These are phyloP conservation scores for Drosophila borealis DNA, from an alignment of 2,888 invertebrate genomes.

Conservation along the genomic window DNA sequence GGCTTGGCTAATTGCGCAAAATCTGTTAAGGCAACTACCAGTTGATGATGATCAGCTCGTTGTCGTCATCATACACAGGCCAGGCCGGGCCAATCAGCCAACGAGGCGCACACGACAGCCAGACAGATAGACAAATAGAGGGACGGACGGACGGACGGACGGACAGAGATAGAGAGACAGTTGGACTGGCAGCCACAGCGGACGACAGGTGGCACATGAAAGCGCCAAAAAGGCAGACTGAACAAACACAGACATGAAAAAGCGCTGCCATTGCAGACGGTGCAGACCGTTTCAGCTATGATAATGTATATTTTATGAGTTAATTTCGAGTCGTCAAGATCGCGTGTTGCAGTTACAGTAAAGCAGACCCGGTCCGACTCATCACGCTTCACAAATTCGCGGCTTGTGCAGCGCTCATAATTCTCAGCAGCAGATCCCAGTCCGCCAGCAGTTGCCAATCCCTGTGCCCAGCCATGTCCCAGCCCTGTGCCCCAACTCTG, in stretches of 20 bases:
- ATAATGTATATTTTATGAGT: conserved; percentile 81
- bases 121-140: conserved; percentile 1
- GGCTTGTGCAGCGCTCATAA: conserved; percentile 69
- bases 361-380: conserved; percentile 53
- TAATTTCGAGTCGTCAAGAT: conserved; percentile 69
- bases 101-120: conserved; percentile 30
- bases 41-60: conserved; percentile 52
- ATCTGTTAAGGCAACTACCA: conserved; percentile 73
- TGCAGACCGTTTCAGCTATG: conserved; percentile 61
- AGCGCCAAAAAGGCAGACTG: conserved; percentile 77
- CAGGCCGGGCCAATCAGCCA: conserved; percentile 67
- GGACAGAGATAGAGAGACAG: background rate
- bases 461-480: background rate
- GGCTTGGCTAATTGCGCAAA: conserved; percentile 72
- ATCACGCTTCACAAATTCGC: conserved; percentile 80
- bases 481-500: background rate
- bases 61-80: background rate
- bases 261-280: conserved; percentile 20
- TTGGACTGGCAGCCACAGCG: conserved; percentile 13
- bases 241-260: conserved; percentile 61
- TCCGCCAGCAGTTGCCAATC: conserved; percentile 1
- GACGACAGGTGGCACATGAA: conserved; percentile 79
- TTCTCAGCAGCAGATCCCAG: conserved; percentile 46
- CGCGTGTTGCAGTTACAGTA: conserved; percentile 72
- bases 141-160: conserved; percentile 4